Conservation (phyloP, 2,888 invertebrate genomes). For the Brachypalpus laphriformis region DNA sequence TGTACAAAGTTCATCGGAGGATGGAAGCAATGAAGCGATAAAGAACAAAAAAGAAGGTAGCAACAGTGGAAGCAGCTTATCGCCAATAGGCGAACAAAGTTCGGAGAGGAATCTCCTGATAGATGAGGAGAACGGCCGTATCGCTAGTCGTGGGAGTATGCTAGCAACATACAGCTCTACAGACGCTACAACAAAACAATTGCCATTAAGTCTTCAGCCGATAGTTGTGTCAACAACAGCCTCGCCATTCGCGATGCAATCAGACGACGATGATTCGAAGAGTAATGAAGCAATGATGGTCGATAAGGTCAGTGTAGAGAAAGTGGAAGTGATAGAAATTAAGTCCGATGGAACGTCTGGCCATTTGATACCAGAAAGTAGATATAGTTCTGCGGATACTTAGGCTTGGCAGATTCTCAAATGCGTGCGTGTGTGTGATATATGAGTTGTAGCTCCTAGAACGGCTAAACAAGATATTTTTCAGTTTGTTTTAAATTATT, state of each 20-base stretch:
- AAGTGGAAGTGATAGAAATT: conserved; percentile 83
- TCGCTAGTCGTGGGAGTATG: conserved; percentile 78
- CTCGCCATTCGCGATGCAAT: conserved; percentile 59
- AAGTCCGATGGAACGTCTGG: conserved; percentile 82
- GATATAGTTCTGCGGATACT: conserved; percentile 53
- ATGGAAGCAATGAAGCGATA: conserved; percentile 48
- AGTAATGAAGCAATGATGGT: conserved; percentile 36
- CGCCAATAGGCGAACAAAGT: conserved; percentile 81
- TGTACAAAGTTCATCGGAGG: conserved; percentile 67
- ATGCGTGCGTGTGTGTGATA: conserved; percentile 27
- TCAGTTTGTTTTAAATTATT: not conserved
- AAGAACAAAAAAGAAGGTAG: conserved; percentile 27
- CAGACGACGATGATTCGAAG: conserved; percentile 44
- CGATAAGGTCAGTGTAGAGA: conserved; percentile 80
- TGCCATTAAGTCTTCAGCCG: conserved; percentile 78
- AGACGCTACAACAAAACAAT: conserved; percentile 71
- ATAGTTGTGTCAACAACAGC: conserved; percentile 81
- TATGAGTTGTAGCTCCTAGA: conserved; percentile 9
- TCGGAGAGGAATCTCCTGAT: conserved; percentile 81
- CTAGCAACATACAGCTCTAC: conserved; percentile 76
- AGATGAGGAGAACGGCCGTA: conserved; percentile 80
- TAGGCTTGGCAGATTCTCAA: conserved; percentile 45
- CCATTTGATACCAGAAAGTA: conserved; percentile 79
- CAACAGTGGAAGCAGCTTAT: conserved; percentile 42
- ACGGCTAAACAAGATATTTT: not conserved